Conservation (phyloP, 2,113 vertebrate species). For the Hemiprocne comata region DNA sequence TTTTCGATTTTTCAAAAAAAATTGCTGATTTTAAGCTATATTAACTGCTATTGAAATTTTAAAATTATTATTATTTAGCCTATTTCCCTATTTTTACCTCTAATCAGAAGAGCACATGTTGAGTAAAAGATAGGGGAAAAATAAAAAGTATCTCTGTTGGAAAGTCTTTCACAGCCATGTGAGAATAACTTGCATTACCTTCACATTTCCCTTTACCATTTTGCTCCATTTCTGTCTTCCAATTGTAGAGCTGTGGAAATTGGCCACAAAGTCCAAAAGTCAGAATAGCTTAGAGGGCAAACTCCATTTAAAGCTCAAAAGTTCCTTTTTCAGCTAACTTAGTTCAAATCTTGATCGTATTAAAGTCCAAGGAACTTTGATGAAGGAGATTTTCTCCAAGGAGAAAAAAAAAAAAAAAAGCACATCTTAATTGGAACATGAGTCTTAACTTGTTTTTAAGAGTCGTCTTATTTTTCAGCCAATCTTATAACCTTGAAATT, state of each 20-base stretch:
- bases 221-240: neutral
- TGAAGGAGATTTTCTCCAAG: neutral
- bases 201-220: neutral
- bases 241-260: neutral
- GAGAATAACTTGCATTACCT: neutral
- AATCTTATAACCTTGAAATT: neutral
- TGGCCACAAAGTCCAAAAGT: neutral
- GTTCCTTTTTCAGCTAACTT: neutral
- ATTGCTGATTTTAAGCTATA: constrained; percentile 41
- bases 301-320: neutral
- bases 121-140: neutral
- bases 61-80: neutral
- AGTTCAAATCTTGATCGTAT: neutral
- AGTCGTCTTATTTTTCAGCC: neutral
- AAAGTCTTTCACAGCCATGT: neutral
- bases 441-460: neutral
- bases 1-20: neutral
- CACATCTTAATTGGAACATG: neutral
- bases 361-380: neutral
- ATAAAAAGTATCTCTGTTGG: neutral
- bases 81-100: constrained; percentile 16
- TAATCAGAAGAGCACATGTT: constrained; percentile 16
- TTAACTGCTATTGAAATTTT: neutral
- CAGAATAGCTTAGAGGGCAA: neutral
- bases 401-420: accelerated